A percentile compares a stretch with the other conserved stretches of the same genome.
These are phyloP conservation scores for Drosophila phalerata DNA, from an alignment of 2,888 invertebrate genomes.

Conservation along the genomic window DNA sequence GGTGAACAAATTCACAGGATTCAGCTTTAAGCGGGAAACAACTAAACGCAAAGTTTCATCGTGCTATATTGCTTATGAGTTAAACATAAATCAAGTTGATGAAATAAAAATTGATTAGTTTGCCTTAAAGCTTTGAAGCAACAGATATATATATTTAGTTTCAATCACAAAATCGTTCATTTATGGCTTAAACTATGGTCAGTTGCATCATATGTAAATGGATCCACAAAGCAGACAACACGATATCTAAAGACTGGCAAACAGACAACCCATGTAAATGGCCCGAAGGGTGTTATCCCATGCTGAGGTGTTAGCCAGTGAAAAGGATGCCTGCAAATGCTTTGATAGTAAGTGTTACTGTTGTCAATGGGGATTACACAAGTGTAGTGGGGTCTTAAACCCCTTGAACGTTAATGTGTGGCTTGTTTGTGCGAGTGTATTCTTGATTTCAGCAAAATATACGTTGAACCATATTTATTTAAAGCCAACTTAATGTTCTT, in stretches of 20 bases:
- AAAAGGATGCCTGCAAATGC: conserved; percentile 58
- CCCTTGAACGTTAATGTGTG: conserved; percentile 6
- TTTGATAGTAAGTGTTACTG: conserved; percentile 61
- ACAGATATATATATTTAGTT: neutral
- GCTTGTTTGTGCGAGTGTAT: conserved; percentile 8
- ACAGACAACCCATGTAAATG: conserved; percentile 39
- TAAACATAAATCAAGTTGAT: conserved; percentile 4
- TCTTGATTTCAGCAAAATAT: conserved; percentile 4
- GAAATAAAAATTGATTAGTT: conserved; percentile 1
- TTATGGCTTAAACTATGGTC: neutral
- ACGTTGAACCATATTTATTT: neutral
- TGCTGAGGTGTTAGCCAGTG: conserved; percentile 47
- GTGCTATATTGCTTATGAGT: conserved; percentile 7
- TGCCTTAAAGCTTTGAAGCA: neutral
- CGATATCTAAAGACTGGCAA: conserved; percentile 30
- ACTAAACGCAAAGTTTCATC: conserved; percentile 24
- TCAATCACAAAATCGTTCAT: neutral
- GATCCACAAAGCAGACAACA: conserved; percentile 9
- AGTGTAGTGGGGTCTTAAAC: neutral
- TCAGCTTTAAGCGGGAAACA: conserved; percentile 26
- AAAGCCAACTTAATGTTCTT: too few relatives aligned
- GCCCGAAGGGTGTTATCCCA: conserved; percentile 31
- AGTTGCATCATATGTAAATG: conserved; percentile 7
- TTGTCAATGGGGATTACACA: conserved; percentile 23
- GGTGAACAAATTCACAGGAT: conserved; percentile 69